These are phyloP conservation scores for Heliconius charithonia DNA, from an alignment of 2,888 invertebrate species.

Conservation along the genomic window DNA sequence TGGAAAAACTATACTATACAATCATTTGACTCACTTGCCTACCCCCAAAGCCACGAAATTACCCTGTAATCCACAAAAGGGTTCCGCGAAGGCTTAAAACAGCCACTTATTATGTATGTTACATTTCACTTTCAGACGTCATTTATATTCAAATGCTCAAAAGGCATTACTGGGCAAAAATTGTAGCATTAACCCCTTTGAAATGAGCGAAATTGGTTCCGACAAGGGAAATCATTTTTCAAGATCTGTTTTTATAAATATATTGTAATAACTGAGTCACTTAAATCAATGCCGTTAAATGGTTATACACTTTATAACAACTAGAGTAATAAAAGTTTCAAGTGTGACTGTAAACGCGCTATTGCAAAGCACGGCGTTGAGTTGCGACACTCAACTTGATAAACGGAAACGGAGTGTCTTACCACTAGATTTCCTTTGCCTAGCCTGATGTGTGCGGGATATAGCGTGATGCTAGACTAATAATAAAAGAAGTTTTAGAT, in stretches of 20 bases:
- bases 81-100: conserved; percentile 82
- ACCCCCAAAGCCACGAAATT: conserved; percentile 36
- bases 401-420: too few species aligned
- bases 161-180: conserved; percentile 83
- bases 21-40: not conserved
- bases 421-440: too few species aligned
- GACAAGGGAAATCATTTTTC: conserved; percentile 65
- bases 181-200: conserved; percentile 80
- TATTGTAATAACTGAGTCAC: conserved; percentile 34
- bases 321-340: not conserved
- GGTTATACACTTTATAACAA: conserved; percentile 41
- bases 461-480: too few species aligned
- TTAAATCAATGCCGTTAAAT: conserved; percentile 21
- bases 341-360: too few species aligned
- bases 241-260: conserved; percentile 52
- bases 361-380: too few species aligned
- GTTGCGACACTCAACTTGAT: too few species aligned
- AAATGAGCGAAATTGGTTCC: conserved; percentile 75
- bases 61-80: conserved; percentile 80
- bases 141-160: conserved; percentile 84
- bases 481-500: not conserved
- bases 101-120: conserved; percentile 85
- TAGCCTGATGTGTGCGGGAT: too few species aligned
- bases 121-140: conserved; percentile 84
- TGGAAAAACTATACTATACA: not conserved